Evolutionary conservation across 2,888 invertebrate genomes (phyloP).

Genomic region (Congeria kusceri): DNA sequence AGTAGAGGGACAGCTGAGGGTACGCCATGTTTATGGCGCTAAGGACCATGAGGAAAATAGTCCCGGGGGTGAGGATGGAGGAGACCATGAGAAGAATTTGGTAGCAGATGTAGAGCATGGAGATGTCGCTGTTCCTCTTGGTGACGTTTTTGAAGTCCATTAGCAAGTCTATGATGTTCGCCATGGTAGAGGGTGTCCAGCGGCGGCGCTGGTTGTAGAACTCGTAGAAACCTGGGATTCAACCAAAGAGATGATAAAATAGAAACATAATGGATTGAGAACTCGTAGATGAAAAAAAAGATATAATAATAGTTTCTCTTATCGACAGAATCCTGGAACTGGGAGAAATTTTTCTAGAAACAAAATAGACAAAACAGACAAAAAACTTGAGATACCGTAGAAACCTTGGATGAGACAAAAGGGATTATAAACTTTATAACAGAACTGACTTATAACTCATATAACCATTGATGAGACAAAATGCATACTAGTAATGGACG

Average conservation of each 20-base stretch:
- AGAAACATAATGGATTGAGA: too few species aligned
- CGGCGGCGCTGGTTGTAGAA: slow-evolving; percentile 99
- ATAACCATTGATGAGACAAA: too few species aligned
- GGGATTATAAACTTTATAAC: too few species aligned
- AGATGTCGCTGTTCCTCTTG: slow-evolving; percentile 98
- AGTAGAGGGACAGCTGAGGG: slow-evolving; percentile 86
- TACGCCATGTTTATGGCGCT: slow-evolving; percentile 76
- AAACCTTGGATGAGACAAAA: too few species aligned
- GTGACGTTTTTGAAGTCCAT: slow-evolving; percentile 87
- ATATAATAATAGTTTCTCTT: too few species aligned
- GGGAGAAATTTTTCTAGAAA: too few species aligned
- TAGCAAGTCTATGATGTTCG: slow-evolving; percentile 97
- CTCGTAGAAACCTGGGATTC: slow-evolving; percentile 77
- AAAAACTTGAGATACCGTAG: not conserved
- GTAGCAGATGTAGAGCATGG: slow-evolving; percentile 86
- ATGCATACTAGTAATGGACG: too few species aligned
- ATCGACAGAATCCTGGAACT: too few species aligned
- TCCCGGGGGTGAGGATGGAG: slow-evolving; percentile 97
- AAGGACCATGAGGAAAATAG: slow-evolving; percentile 90
- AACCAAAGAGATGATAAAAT: not conserved
- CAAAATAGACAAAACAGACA: not conserved
- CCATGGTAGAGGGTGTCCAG: slow-evolving; percentile 99
- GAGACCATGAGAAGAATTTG: slow-evolving; percentile 87
- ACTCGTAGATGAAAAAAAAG: too few species aligned
- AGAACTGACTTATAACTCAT: too few species aligned